A percentile compares a stretch with the other conserved stretches of the same genome.
These are phyloP conservation scores for Gymnorhina tibicen DNA, from an alignment of 2,113 vertebrate genomes.

Conservation along the genomic window DNA sequence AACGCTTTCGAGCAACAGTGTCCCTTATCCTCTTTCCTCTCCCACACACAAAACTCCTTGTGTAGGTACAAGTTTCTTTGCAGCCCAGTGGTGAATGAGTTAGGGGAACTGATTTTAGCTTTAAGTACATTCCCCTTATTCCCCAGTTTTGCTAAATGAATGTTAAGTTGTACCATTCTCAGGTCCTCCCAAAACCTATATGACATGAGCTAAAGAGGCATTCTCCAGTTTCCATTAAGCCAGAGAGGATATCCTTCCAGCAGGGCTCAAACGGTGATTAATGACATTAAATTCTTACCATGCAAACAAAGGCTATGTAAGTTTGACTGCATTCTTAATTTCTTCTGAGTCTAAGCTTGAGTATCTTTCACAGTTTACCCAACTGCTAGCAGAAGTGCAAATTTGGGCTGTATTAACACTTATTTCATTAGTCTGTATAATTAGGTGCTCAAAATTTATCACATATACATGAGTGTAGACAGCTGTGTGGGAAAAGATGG, in stretches of 20 bases:
- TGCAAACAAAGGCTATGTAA: background rate
- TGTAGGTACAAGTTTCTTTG: background rate
- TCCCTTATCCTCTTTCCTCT: background rate
- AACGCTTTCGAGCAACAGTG: accelerated
- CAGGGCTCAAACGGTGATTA: background rate
- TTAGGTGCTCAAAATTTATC: conserved; percentile 35
- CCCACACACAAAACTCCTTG: background rate
- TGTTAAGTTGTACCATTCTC: background rate
- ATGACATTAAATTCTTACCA: background rate
- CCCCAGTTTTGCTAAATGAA: background rate
- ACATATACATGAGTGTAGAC: background rate
- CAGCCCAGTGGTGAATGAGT: background rate
- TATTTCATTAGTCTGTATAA: background rate
- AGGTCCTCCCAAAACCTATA: background rate
- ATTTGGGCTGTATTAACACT: background rate
- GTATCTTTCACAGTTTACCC: background rate
- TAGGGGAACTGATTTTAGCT: background rate
- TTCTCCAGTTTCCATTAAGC: background rate
- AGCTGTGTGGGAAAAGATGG: background rate
- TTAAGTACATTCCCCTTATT: background rate
- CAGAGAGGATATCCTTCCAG: background rate
- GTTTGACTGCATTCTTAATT: background rate
- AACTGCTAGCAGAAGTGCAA: background rate
- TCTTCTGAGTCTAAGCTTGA: background rate
- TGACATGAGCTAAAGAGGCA: background rate